Percentiles rank a stretch among this genome's conserved stretches.
Evolutionary conservation across 2,797 vertebrate genomes (phyloP).

Genomic region (Diceros bicornis): DNA sequence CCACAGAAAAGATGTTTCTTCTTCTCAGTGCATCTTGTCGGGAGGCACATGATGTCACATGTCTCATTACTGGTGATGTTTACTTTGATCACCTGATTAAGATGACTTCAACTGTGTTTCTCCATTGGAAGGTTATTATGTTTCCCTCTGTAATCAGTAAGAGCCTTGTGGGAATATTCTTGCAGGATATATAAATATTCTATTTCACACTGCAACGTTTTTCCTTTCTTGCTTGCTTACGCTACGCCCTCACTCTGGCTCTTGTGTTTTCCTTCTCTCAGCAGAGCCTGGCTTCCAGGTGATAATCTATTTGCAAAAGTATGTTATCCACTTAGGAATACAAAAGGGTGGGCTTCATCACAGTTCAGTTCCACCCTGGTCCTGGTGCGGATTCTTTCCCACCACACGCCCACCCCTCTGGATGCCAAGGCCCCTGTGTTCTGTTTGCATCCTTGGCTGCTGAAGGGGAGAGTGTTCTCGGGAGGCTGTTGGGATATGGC

Average conservation of each 20-base stretch:
- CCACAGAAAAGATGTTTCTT: neutral
- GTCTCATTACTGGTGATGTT: neutral
- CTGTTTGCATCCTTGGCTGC: neutral
- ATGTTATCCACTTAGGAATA: too few species aligned
- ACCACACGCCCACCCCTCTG: neutral
- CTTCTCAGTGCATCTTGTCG: neutral
- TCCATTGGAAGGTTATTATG: neutral
- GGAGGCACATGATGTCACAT: neutral
- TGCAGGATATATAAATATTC: neutral
- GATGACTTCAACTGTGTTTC: neutral
- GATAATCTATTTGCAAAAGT: neutral
- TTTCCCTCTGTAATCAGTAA: neutral
- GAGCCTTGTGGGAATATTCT: neutral
- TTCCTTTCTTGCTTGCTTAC: neutral
- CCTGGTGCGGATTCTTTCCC: neutral
- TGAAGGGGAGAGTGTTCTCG: neutral
- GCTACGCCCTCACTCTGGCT: neutral
- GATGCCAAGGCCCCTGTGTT: neutral
- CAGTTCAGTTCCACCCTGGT: neutral
- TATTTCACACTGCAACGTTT: neutral
- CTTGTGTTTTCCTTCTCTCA: neutral
- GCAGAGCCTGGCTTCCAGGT: neutral
- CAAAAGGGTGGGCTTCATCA: neutral
- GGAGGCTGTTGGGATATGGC: neutral
- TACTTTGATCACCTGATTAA: neutral